Evolutionary conservation across 2,113 vertebrate genomes (phyloP), one percentile per base, ranked within the genome.

Genomic region (Lampris megalopsis): DNA sequence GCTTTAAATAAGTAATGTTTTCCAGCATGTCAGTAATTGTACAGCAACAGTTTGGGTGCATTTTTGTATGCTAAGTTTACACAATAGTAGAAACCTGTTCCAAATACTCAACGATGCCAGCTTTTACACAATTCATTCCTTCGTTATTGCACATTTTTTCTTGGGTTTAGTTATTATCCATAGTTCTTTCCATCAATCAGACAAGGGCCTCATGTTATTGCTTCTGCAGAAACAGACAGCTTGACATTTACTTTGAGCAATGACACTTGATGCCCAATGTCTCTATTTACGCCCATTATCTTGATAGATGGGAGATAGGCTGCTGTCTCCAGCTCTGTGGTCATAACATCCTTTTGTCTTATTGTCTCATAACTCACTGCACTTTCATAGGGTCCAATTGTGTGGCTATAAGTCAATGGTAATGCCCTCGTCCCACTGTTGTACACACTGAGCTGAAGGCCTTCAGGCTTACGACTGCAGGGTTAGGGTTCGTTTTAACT

Each of bases 231-330:
- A 64, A 68, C 66, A 47, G 79, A 71, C 88, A 71, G 71, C 68
- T 3, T 82, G 83, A 76, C 88, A 86, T 89, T 89, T 75, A 73
- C 67, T 68, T 70, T 77, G 81, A 90, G 62, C 63, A 71, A 86
- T 87, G 85, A 71, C 70, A 49, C 74, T n/a, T 77, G 57, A 74
- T 80, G 76, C 13, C 87, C 80, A 76, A 65, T 76, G 75, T 73
- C 71, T 74, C 79, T 67, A 56, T 3, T 68, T 41, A 9, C 73
- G 36, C 56, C 53, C 74, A 49, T 69, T 74, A 35, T 60, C 74
- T 64, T 89, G 86, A 87, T 73, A 79, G 81, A 82, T 84, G 78
- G 47, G 85, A 57, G 71, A 0, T 5, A 2, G 3, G 68, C 64
- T 41, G 81, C 54, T 38, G 63, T 84, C 69, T 82, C 54, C 71